Base-by-base conservation (phyloP, 2,113 vertebrate genomes). In the Embiotoca jacksoni region DNA sequence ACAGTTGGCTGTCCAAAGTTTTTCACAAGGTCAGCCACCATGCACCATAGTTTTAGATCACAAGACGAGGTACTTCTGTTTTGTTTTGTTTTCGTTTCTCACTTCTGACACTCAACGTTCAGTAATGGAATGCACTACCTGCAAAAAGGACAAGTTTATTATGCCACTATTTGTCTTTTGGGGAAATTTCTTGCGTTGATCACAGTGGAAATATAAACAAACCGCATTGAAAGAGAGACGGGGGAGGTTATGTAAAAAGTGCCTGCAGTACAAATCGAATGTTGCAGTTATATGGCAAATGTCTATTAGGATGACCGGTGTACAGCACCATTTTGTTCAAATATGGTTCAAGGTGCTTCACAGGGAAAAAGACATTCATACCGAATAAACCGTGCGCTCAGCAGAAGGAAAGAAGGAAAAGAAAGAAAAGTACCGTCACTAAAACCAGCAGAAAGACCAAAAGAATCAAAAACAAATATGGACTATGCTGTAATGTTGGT, bases 21-120 rank as follows among this genome's bases (percentile, higher is more conserved):
- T 83, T 81, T 75, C 76, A 82, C 87, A 92, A 92, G 88, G 92
- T 92, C 90, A 88, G 44, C 13, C 74, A 60, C 67, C 75, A 78
- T 71, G 39, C 57, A 47, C 61, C 54, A 75, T 32, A 56, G 35
- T 77, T 74, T 61, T 16, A 52, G 36, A 41, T 55, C 75, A 33
- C 11, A 67, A 36, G 30, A 64, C 8, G 2, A 33, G 36, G 30
- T 9, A 35, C 5, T 36, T 39, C 16, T 71, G 35, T 41, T 59
- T n/a, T 52, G 31, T 65, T 47, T 14, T 33, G 14, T 8, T 36
- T n/a, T 35, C 4, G 4, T 59, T 60, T 57, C 41, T 75, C 31
- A 57, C 15, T n/a, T 71, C 23, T n/a, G 52, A 31, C 37, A 2
- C 3, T 59, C 13, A 54, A 36, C 31, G 16, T 55, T 55, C 16